Conservation (phyloP, 2,888 invertebrate species). For the Idaea biselata region DNA sequence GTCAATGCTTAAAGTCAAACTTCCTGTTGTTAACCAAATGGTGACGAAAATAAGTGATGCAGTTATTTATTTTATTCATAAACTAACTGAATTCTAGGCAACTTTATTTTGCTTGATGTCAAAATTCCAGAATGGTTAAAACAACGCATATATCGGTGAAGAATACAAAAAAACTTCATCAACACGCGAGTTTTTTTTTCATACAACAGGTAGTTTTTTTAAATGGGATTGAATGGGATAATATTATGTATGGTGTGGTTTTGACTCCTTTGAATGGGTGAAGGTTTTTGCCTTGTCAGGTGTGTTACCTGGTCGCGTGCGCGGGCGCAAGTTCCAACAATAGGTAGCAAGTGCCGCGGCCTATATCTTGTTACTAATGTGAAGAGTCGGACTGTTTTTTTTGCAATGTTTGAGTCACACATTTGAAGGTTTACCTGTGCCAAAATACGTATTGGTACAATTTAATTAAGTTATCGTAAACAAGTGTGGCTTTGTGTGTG, state of each 20-base stretch:
- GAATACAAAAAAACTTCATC: background rate
- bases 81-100: too few species aligned
- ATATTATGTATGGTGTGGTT: conserved; percentile 16
- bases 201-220: background rate
- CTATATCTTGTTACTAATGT: conserved; percentile 29
- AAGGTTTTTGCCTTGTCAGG: conserved; percentile 24
- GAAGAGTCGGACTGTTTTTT: conserved; percentile 8
- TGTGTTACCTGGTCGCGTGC: conserved; percentile 53
- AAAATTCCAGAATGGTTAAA: background rate
- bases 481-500: too few species aligned
- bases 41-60: background rate
- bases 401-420: conserved; percentile 14
- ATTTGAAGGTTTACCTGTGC: conserved; percentile 7
- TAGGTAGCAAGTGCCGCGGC: conserved; percentile 26
- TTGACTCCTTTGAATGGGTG: conserved; percentile 19
- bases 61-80: too few species aligned
- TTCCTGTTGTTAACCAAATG: background rate
- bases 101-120: too few species aligned
- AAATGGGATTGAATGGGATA: background rate
- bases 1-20: background rate
- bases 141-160: too few species aligned
- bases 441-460: conserved; percentile 4
- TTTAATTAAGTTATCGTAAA: background rate
- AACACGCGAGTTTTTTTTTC: conserved; percentile 9
- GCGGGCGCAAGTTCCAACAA: conserved; percentile 23